phyloP scores from a whole-genome alignment of 2,888 invertebrate genomes.

The Uropetala carovei region DNA sequence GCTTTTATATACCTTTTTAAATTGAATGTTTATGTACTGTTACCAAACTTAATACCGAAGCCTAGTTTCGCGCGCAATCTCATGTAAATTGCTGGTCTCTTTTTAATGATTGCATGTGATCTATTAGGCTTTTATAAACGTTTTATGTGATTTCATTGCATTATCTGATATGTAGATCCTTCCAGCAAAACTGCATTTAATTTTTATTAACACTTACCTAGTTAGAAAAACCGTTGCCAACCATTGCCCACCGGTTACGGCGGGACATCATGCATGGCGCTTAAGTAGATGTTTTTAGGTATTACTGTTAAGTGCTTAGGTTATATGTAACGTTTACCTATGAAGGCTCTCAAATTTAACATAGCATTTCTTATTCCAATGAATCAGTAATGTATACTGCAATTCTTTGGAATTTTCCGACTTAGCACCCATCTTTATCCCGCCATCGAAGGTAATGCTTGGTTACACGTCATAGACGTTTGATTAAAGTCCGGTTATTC shows the following conservation, averaged over 20 bases:
- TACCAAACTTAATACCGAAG: conserved; percentile 26
- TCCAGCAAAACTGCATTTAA: not conserved
- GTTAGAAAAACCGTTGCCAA: not conserved
- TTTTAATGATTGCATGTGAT: not conserved
- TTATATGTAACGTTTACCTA: not conserved
- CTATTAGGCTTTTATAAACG: not conserved
- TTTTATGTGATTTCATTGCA: not conserved
- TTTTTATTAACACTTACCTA: not conserved
- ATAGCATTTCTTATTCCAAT: too few species aligned
- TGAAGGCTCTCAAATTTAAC: too few species aligned
- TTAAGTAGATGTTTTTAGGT: not conserved
- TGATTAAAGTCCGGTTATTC: not conserved
- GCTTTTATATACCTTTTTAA: not conserved
- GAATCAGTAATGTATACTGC: too few species aligned
- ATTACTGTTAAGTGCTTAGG: not conserved
- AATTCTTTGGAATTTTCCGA: not conserved
- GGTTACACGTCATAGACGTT: not conserved
- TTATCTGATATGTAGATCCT: not conserved
- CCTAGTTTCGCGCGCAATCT: conserved; percentile 59
- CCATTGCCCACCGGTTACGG: not conserved
- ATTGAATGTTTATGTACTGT: not conserved
- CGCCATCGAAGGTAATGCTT: conserved; percentile 7
- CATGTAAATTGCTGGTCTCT: not conserved
- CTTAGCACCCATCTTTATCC: not conserved
- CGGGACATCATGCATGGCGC: not conserved